Percentiles rank a stretch among this genome's conserved stretches.
phyloP scores from a whole-genome alignment of 2,888 invertebrate species.

The Parelbella ahira region DNA sequence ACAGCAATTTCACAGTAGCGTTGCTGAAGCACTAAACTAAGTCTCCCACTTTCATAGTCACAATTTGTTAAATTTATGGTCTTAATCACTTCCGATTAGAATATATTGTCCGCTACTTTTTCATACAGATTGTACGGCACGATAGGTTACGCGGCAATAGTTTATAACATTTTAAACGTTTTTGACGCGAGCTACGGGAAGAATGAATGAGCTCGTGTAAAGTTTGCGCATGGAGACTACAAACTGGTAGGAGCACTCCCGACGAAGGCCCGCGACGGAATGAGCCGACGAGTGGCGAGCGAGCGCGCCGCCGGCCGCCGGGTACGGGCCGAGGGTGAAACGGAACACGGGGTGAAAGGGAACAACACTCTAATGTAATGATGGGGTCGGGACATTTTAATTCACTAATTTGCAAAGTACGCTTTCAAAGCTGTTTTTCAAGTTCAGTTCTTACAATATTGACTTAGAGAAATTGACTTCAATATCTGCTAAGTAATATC shows the following conservation, averaged over 20 bases:
- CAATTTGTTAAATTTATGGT: constrained; percentile 36
- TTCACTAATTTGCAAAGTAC: constrained; percentile 79
- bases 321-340: constrained; percentile 44
- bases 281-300: constrained; percentile 44
- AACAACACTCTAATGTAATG: constrained; percentile 80
- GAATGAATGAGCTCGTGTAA: constrained; percentile 57
- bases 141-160: constrained; percentile 1
- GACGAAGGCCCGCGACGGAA: constrained; percentile 56
- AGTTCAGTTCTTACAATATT: constrained; percentile 15
- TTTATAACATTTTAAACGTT: not conserved
- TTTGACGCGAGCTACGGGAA: constrained; percentile 25
- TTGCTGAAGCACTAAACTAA: constrained; percentile 42
- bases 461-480: not conserved
- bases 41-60: constrained; percentile 60
- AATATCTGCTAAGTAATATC: too few relatives aligned
- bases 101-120: constrained; percentile 8
- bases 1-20: constrained; percentile 56
- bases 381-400: constrained; percentile 79
- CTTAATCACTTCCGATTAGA: constrained; percentile 26
- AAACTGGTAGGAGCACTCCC: constrained; percentile 42
- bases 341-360: constrained; percentile 64
- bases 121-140: not conserved
- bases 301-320: constrained; percentile 30
- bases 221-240: constrained; percentile 52
- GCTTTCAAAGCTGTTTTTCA: constrained; percentile 52